Evolutionary conservation across 1,140 invertebrate species (phyloP).

Genomic region (Schlechtendalia chinensis): DNA sequence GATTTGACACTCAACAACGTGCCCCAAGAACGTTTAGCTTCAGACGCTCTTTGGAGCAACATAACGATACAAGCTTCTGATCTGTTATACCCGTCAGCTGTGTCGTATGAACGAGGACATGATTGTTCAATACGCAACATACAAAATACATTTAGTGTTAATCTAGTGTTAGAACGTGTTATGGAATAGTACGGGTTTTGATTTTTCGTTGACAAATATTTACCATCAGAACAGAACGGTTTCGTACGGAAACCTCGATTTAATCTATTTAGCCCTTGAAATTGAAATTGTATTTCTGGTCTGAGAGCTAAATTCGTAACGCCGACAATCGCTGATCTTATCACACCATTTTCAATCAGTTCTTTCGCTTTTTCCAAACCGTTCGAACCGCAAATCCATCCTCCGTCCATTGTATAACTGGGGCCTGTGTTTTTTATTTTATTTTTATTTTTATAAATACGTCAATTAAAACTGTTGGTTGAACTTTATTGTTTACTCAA

Average conservation of each 20-base stretch:
- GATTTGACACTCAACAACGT: conserved; percentile 61
- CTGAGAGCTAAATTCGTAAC: conserved; percentile 64
- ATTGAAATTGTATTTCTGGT: conserved; percentile 61
- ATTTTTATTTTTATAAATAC: neutral
- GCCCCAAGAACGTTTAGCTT: conserved; percentile 63
- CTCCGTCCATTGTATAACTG: conserved; percentile 69
- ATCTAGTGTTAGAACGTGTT: conserved; percentile 52
- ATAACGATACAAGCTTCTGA: conserved; percentile 64
- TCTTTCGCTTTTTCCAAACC: conserved; percentile 65
- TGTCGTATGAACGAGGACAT: too few species aligned
- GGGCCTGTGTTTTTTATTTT: conserved; percentile 60
- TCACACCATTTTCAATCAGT: conserved; percentile 64
- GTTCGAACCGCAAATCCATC: conserved; percentile 68
- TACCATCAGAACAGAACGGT: too few species aligned
- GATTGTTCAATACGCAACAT: too few species aligned
- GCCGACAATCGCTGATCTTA: conserved; percentile 69
- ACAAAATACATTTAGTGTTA: too few species aligned
- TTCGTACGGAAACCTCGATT: too few species aligned
- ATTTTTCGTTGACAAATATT: too few species aligned
- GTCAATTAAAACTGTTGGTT: too few species aligned
- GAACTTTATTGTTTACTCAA: neutral
- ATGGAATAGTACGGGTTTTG: too few species aligned
- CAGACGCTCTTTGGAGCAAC: conserved; percentile 61
- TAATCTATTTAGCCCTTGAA: too few species aligned
- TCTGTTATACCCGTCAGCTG: conserved; percentile 66